Conservation (phyloP, 2,888 invertebrate genomes). For the Scotopteryx bipunctaria region DNA sequence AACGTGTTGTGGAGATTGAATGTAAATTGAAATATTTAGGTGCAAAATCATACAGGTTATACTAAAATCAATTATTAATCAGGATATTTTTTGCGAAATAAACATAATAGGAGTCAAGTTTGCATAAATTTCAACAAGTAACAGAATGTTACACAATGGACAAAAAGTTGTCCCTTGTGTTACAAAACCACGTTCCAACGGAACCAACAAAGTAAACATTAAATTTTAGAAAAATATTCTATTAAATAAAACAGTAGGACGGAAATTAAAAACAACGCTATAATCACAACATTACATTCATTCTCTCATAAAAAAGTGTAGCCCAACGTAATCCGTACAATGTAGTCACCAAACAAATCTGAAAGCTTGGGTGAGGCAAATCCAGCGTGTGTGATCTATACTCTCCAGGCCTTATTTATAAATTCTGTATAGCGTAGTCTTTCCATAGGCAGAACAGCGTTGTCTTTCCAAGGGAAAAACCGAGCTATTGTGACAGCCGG, state of each 20-base stretch:
- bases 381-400: constrained; percentile 23
- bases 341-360: constrained; percentile 41
- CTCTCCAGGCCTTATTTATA: constrained; percentile 3
- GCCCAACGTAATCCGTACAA: constrained; percentile 43
- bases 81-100: neutral
- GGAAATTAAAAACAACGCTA: neutral
- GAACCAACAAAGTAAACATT: neutral
- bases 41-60: neutral
- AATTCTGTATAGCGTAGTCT: constrained; percentile 1
- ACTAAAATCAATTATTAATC: neutral
- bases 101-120: too few relatives aligned
- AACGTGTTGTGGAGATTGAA: constrained; percentile 23
- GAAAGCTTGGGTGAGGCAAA: constrained; percentile 45
- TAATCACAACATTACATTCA: constrained; percentile 8
- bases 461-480: neutral
- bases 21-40: constrained; percentile 11
- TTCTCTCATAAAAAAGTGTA: constrained; percentile 17
- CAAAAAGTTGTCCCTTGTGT: neutral
- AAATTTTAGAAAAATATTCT: neutral
- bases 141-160: neutral
- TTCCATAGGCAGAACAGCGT: neutral
- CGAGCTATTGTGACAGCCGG: neutral
- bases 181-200: neutral
- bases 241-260: too few relatives aligned
- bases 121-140: too few relatives aligned